phyloP scores from a whole-genome alignment of 92 coral and sea anemone species.

The Palythoa caribaeorum region DNA sequence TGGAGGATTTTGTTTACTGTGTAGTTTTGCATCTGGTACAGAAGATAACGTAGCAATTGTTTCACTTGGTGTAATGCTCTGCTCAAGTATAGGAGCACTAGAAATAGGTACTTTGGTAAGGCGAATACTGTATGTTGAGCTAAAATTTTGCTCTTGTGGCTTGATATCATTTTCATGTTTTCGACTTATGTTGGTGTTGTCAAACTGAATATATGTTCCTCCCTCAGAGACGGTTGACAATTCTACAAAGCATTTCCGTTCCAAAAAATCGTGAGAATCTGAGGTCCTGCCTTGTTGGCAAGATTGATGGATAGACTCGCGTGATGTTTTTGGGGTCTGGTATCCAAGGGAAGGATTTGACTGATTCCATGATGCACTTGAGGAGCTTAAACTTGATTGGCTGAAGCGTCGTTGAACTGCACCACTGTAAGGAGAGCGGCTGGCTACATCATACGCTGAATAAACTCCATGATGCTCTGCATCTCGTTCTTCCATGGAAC shows the following conservation, averaged over 20 bases:
- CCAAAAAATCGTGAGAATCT: slow-evolving; percentile 27
- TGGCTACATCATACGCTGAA: slow-evolving; percentile 87
- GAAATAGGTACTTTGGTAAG: neutral
- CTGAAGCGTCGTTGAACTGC: slow-evolving; percentile 67
- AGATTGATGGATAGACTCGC: slow-evolving; percentile 39
- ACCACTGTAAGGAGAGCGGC: slow-evolving; percentile 83
- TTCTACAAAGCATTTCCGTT: slow-evolving; percentile 23
- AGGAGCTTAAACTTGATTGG: slow-evolving; percentile 92
- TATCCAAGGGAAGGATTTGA: slow-evolving; percentile 62
- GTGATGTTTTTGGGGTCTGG: slow-evolving; percentile 48
- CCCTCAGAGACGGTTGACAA: slow-evolving; percentile 40
- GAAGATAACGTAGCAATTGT: neutral
- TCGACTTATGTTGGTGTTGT: neutral
- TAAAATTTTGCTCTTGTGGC: slow-evolving; percentile 17
- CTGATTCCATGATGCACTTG: slow-evolving; percentile 89
- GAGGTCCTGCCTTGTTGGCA: slow-evolving; percentile 11
- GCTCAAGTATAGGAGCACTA: neutral
- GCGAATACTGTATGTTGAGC: slow-evolving; percentile 15
- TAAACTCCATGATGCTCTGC: slow-evolving; percentile 85
- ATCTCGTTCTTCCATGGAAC: slow-evolving; percentile 80
- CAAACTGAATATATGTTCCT: neutral
- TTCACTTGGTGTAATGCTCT: neutral
- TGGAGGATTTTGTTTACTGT: neutral
- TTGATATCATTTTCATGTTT: neutral
- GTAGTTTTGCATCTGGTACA: neutral